Evolutionary conservation across 1,140 invertebrate species (phyloP).

Genomic region (Drosophila biarmipes): DNA sequence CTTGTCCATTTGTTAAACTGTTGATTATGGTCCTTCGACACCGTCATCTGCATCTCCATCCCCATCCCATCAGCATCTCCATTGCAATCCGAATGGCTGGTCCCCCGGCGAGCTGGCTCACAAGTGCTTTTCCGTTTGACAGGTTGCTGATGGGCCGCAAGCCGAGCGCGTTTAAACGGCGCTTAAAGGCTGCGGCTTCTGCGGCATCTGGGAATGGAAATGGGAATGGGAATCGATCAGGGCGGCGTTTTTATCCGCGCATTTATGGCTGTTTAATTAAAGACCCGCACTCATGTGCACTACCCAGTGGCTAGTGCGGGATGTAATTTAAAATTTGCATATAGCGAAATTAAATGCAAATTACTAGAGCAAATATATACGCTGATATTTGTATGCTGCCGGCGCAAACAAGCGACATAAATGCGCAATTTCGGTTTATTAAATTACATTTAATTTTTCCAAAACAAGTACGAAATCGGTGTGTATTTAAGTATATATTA

Average conservation of each 20-base stretch:
- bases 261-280: slow-evolving; percentile 67
- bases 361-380: slow-evolving; percentile 57
- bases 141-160: slow-evolving; percentile 32
- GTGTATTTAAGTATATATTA: slow-evolving; percentile 26
- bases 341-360: slow-evolving; percentile 66
- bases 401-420: slow-evolving; percentile 36
- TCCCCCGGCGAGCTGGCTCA: slow-evolving; percentile 2
- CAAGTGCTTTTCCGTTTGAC: slow-evolving; percentile 30
- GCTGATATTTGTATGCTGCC: slow-evolving; percentile 20
- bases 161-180: slow-evolving; percentile 31
- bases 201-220: slow-evolving; percentile 22
- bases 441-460: slow-evolving; percentile 61
- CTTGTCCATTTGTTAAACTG: slow-evolving; percentile 24
- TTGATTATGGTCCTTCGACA: slow-evolving; percentile 30
- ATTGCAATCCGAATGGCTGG: background rate
- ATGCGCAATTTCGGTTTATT: slow-evolving; percentile 57
- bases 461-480: slow-evolving; percentile 25
- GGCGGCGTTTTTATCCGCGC: slow-evolving; percentile 11
- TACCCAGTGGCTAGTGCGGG: slow-evolving; percentile 6
- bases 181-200: slow-evolving; percentile 45
- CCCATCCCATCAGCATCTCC: background rate
- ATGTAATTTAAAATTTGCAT: slow-evolving; percentile 66
- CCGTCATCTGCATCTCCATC: background rate
- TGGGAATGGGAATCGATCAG: slow-evolving; percentile 17
- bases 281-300: slow-evolving; percentile 4